Percentiles rank a stretch among this genome's conserved stretches.
These are phyloP conservation scores for Yasuhikotakia modesta DNA, from an alignment of 2,797 vertebrate species.

Conservation along the genomic window DNA sequence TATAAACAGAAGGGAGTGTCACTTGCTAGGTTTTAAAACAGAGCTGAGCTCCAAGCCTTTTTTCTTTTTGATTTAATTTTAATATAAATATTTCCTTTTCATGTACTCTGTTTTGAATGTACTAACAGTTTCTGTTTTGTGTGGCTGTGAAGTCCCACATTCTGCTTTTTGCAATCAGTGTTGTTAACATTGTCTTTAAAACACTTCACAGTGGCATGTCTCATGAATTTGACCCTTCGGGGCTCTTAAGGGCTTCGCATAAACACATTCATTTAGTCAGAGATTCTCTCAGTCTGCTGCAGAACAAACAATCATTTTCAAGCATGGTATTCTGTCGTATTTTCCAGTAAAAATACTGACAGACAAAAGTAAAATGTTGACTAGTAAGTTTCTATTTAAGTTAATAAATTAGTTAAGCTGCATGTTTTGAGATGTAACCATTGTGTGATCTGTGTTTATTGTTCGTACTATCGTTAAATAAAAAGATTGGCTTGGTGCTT, in stretches of 20 bases:
- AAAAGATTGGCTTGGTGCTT: neutral
- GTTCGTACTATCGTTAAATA: neutral
- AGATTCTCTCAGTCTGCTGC: conserved; percentile 5
- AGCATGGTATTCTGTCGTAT: conserved; percentile 16
- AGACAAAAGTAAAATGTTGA: neutral
- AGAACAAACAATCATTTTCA: neutral
- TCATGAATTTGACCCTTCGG: conserved; percentile 55
- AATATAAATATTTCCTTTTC: neutral
- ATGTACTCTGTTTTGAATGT: neutral
- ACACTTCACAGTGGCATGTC: conserved; percentile 65
- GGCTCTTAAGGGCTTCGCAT: conserved; percentile 21
- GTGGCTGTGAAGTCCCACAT: conserved; percentile 6
- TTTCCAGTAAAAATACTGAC: neutral
- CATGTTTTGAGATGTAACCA: neutral
- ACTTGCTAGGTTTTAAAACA: neutral
- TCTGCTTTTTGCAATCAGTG: neutral
- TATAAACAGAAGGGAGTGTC: neutral
- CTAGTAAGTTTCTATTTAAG: conserved; percentile 50
- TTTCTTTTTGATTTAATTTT: neutral
- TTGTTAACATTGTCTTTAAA: conserved; percentile 66
- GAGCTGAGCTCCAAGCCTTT: neutral
- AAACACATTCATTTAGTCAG: conserved; percentile 41
- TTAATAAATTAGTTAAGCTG: neutral
- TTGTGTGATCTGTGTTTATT: neutral
- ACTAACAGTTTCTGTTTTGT: conserved; percentile 23